Evolutionary conservation across 2,113 vertebrate genomes (phyloP).

Genomic region (Oophaga pumilio): DNA sequence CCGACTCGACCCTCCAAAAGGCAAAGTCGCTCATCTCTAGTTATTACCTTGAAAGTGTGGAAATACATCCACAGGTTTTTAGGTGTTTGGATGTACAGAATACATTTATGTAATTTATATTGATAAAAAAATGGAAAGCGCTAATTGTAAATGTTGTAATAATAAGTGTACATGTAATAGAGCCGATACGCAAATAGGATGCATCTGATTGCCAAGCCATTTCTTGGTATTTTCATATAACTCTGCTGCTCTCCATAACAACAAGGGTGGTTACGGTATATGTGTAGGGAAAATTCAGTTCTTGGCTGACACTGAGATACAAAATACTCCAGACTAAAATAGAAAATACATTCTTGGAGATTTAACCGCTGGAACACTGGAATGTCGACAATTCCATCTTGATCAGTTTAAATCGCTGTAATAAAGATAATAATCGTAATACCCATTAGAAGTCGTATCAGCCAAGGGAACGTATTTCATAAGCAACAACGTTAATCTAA

Average conservation of each 20-base stretch:
- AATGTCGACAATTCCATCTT: neutral
- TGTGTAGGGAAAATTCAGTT: constrained; percentile 27
- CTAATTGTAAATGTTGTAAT: neutral
- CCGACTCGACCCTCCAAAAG: too few relatives aligned
- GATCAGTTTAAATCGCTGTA: neutral
- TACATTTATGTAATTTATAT: neutral
- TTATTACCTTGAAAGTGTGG: too few relatives aligned
- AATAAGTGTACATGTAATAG: neutral
- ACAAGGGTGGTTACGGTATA: constrained; percentile 24
- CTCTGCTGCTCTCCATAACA: constrained; percentile 16
- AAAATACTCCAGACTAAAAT: constrained; percentile 21
- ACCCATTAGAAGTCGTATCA: neutral
- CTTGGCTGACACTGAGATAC: constrained; percentile 7
- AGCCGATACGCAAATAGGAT: neutral
- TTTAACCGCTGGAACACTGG: constrained; percentile 17
- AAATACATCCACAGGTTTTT: neutral
- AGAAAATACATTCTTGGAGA: constrained; percentile 9
- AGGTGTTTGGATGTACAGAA: neutral
- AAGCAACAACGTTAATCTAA: neutral
- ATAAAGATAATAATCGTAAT: neutral
- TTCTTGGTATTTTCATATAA: constrained; percentile 28
- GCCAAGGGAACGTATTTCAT: neutral
- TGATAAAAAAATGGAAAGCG: neutral
- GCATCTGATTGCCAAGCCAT: neutral
- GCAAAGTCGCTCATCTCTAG: too few relatives aligned